Percentiles rank a stretch among this genome's conserved stretches.
These are phyloP conservation scores for Xerus inauris DNA, from an alignment of 2,113 vertebrate species.

Conservation along the genomic window DNA sequence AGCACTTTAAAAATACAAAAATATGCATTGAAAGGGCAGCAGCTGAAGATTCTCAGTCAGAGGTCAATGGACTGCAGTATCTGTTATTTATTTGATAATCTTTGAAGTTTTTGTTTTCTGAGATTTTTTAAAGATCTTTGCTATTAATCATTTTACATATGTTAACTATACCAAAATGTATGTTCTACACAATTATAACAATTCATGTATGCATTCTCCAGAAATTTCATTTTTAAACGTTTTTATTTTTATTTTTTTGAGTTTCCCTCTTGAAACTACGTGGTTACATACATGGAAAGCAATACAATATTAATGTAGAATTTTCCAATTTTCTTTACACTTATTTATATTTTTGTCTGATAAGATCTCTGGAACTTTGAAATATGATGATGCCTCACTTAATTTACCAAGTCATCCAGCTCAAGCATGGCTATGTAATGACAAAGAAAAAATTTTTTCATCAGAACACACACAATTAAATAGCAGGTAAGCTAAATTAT, in stretches of 20 bases:
- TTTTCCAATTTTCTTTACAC: neutral
- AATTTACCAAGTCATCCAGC: conserved; percentile 76
- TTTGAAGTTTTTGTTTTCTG: conserved; percentile 85
- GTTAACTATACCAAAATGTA: conserved; percentile 64
- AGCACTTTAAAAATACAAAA: conserved; percentile 85
- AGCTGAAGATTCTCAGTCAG: conserved; percentile 88
- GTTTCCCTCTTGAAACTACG: neutral
- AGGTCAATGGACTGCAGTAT: conserved; percentile 83
- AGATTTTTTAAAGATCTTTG: conserved; percentile 72
- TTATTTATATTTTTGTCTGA: neutral
- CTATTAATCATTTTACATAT: conserved; percentile 77
- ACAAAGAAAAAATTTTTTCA: conserved; percentile 76
- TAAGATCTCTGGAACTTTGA: conserved; percentile 72
- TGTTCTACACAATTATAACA: conserved; percentile 68
- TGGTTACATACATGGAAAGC: neutral
- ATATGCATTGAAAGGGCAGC: conserved; percentile 81
- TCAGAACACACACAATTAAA: conserved; percentile 71
- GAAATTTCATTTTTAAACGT: conserved; percentile 54
- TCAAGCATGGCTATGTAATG: conserved; percentile 86
- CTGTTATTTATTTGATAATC: conserved; percentile 87
- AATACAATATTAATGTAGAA: conserved; percentile 1
- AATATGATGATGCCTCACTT: conserved; percentile 71
- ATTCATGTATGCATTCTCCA: conserved; percentile 30
- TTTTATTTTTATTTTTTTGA: conserved; percentile 52
- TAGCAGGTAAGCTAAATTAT: conserved; percentile 84